phyloP scores from a whole-genome alignment of 2,797 vertebrate species.

The Catamblyrhynchus diadema region DNA sequence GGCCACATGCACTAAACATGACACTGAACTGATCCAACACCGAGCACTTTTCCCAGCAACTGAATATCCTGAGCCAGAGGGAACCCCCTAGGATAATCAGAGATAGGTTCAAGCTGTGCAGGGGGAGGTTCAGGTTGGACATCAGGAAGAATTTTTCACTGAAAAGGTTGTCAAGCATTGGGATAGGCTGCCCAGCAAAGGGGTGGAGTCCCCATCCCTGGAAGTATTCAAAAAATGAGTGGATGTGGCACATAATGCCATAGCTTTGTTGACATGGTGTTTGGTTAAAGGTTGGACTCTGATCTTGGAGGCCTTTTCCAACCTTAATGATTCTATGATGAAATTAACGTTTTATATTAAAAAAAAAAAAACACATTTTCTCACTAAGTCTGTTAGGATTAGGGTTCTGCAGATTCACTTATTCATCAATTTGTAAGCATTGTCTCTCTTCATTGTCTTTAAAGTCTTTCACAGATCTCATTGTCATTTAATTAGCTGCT shows the following conservation, averaged over 20 bases:
- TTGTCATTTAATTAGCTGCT: slow-evolving; percentile 29
- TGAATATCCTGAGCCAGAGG: neutral
- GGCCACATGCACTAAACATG: neutral
- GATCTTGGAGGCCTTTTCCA: neutral
- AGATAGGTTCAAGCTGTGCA: neutral
- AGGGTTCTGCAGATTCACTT: neutral
- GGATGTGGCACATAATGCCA: neutral
- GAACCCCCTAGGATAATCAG: neutral
- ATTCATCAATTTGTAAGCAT: neutral
- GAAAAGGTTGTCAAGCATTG: neutral
- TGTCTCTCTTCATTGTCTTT: slow-evolving; percentile 8
- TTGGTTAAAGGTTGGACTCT: neutral
- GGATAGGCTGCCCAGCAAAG: neutral
- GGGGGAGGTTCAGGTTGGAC: neutral
- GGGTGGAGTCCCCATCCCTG: neutral
- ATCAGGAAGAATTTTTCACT: neutral
- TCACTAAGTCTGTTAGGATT: neutral
- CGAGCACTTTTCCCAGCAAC: neutral
- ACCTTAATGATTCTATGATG: neutral
- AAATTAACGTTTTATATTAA: neutral
- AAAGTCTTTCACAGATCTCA: slow-evolving; percentile 8
- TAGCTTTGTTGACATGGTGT: neutral
- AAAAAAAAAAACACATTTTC: neutral
- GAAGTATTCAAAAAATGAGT: neutral
- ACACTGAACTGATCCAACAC: neutral